Base-by-base conservation (phyloP, 2,113 vertebrate species). In the Mus pahari region DNA sequence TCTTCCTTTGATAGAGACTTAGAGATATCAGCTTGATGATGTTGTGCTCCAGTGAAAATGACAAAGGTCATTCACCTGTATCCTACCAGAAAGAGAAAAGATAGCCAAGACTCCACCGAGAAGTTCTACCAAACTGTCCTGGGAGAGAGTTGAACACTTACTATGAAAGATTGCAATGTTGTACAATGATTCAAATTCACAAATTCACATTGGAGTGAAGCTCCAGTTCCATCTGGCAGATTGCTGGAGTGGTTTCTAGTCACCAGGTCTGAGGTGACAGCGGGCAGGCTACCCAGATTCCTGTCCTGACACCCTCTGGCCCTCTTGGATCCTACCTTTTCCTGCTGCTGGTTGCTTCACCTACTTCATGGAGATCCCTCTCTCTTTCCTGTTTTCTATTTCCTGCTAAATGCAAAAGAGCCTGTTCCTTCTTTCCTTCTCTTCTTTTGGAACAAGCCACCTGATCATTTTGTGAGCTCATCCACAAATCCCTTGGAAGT, bases 31-130 rank as follows among this genome's bases (percentile, higher is more conserved):
- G 1, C 55, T 16, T 19, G 64, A 60, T 33, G n/a, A 28, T 39
- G 4, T 87, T 91, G 28, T 55, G n/a, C 1, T 36, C 36, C 4
- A 60, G 74, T 77, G 2, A 93, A 62, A 48, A 92, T 90, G 10
- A 45, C 28, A 77, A 96, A 10, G 26, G 36, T 88, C 79, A 39
- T 36, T n/a, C 6, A 48, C 28, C 68, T 13, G 7, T 19, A 79
- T 31, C 20, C 39, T 2, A 60, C 55, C 5, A 79, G 48, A 70
- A n/a, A 7, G 13, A 74, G 10, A 50, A 24, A 60, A 7, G 7
- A 5, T 8, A 1, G 12, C 5, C 1, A 60, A 75, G 26, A 36
- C n/a, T 1, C 4, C 28, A 12, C 60, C 53, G 7, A 13, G 17
- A 89, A 64, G 12, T 11, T 45, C 68, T 28, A 28, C 6, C 48